These are phyloP conservation scores for Agonopterix subpropinquella DNA, from an alignment of 2,888 invertebrate species.

Conservation along the genomic window DNA sequence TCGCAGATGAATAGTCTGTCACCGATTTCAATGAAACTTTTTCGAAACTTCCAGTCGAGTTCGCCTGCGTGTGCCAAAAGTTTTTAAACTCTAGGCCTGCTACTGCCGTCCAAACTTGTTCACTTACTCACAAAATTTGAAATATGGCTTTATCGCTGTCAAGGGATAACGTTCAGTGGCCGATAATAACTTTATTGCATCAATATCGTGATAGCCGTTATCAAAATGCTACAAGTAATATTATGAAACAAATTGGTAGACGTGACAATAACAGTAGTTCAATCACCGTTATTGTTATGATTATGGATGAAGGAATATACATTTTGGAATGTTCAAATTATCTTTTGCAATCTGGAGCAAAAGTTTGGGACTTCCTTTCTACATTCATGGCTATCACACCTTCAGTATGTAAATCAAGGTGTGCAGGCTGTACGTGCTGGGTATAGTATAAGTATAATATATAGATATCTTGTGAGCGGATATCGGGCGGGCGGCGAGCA, in stretches of 20 bases:
- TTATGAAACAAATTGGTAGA: no score
- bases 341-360: background rate
- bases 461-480: constrained; percentile 62
- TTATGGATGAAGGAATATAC: no score
- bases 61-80: constrained; percentile 18
- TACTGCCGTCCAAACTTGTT: constrained; percentile 13
- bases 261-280: no score
- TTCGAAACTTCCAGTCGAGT: constrained; percentile 12
- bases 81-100: constrained; percentile 10
- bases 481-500: constrained; percentile 62
- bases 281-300: no score
- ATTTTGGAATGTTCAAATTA: background rate
- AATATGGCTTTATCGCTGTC: background rate
- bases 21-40: constrained; percentile 12
- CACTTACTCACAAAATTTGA: constrained; percentile 10
- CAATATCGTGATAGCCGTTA: background rate
- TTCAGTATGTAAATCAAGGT: constrained; percentile 60
- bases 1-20: constrained; percentile 15
- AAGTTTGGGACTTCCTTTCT: constrained; percentile 8
- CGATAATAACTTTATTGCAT: constrained; percentile 1
- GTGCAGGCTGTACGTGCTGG: constrained; percentile 45
- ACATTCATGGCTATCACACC: constrained; percentile 24
- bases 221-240: background rate
- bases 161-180: background rate
- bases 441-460: constrained; percentile 23